phyloP scores from a whole-genome alignment of 2,888 invertebrate species.

The Apodemia hepburni region DNA sequence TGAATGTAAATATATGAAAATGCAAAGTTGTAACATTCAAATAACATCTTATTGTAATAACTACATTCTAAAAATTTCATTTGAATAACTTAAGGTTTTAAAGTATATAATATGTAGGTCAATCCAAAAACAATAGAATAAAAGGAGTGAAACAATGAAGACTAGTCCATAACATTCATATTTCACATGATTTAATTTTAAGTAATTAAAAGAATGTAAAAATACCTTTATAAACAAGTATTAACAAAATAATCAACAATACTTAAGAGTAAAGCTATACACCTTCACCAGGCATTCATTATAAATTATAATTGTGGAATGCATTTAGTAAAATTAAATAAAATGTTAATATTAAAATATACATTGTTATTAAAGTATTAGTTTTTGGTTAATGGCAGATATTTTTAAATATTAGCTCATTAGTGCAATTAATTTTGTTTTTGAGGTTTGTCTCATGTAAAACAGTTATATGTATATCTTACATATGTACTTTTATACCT shows the following conservation, averaged over 20 bases:
- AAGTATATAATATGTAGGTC: too few relatives aligned
- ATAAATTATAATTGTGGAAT: conserved; percentile 14
- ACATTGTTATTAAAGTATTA: background rate
- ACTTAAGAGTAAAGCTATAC: conserved; percentile 17
- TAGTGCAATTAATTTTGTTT: too few relatives aligned
- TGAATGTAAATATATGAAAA: too few relatives aligned
- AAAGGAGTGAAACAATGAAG: background rate
- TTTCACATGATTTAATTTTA: background rate
- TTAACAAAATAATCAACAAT: background rate
- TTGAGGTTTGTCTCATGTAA: too few relatives aligned
- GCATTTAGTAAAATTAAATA: conserved; percentile 14
- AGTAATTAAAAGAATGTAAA: background rate
- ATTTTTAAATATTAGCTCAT: too few relatives aligned
- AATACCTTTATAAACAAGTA: background rate
- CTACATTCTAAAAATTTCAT: too few relatives aligned
- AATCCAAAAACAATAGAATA: background rate
- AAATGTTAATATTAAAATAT: conserved; percentile 1
- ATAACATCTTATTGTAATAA: too few relatives aligned
- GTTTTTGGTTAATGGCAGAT: background rate
- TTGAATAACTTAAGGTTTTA: too few relatives aligned
- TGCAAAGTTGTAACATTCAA: too few relatives aligned
- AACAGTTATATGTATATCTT: too few relatives aligned
- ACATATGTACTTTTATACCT: too few relatives aligned
- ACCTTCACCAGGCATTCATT: conserved; percentile 16
- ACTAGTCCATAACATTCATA: background rate